Evolutionary conservation across 2,113 vertebrate genomes (phyloP).

Genomic region (Mugil cephalus): DNA sequence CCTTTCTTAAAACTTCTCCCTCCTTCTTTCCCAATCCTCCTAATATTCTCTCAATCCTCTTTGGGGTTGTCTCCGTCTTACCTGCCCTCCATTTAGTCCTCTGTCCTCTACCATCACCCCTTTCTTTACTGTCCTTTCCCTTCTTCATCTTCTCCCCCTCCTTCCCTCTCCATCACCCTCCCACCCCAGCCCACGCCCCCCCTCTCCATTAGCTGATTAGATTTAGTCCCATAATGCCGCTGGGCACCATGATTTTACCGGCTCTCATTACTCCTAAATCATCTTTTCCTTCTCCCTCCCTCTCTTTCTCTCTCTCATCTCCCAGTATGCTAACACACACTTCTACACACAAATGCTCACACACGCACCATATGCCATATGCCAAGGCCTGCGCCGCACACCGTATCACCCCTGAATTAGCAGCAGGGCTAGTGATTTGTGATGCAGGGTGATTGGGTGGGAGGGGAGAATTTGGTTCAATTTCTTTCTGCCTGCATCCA

Average conservation of each 20-base stretch:
- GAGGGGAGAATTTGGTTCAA: constrained; percentile 63
- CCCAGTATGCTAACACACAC: constrained; percentile 59
- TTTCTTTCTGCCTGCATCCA: constrained; percentile 61
- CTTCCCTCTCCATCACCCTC: constrained; percentile 29
- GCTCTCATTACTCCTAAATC: constrained; percentile 80
- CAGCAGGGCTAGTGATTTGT: constrained; percentile 72
- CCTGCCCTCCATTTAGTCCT: constrained; percentile 28
- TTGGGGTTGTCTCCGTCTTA: too few species aligned
- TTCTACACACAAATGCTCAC: constrained; percentile 20
- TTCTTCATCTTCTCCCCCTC: constrained; percentile 41
- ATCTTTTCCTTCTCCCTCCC: constrained; percentile 68
- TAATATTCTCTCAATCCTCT: background rate
- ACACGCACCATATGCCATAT: constrained; percentile 54
- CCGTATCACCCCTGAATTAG: constrained; percentile 66
- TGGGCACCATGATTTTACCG: constrained; percentile 78
- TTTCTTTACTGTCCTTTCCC: constrained; percentile 32
- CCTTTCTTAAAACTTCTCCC: background rate
- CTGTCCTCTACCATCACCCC: constrained; percentile 48
- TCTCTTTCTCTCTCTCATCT: constrained; percentile 32
- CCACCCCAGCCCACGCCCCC: constrained; percentile 42
- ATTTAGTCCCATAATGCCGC: constrained; percentile 81
- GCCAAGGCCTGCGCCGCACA: constrained; percentile 38
- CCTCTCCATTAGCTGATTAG: constrained; percentile 83
- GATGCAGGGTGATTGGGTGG: constrained; percentile 65
- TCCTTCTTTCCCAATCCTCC: background rate